Percentiles rank a stretch among this genome's conserved stretches.
Conservation (phyloP, 2,113 vertebrate species). For the Cyprinodon tularosa region DNA sequence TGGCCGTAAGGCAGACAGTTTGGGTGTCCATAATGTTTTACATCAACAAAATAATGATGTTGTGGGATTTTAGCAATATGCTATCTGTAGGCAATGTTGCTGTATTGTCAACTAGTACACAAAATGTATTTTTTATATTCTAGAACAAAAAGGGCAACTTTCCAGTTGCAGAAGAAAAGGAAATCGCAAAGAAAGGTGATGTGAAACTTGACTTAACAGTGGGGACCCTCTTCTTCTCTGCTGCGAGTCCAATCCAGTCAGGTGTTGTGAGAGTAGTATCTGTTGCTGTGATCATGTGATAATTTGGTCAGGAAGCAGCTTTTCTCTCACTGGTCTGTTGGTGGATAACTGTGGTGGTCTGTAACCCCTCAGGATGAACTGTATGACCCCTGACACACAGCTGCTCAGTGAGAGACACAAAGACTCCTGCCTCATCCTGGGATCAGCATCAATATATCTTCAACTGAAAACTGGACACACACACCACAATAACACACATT, state of each 20-base stretch:
- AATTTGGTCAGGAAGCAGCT: neutral
- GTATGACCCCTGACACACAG: constrained; percentile 31
- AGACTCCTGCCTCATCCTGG: constrained; percentile 22
- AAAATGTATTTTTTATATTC: neutral
- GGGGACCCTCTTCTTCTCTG: neutral
- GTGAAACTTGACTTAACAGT: neutral
- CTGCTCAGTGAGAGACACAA: constrained; percentile 25
- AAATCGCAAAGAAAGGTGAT: neutral
- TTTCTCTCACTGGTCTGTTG: constrained; percentile 4
- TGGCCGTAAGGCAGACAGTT: neutral
- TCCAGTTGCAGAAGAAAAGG: neutral
- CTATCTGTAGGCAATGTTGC: neutral
- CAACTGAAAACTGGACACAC: constrained; percentile 20
- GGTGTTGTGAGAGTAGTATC: neutral
- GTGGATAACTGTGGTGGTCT: constrained; percentile 3
- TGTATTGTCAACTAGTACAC: neutral
- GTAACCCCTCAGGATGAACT: constrained; percentile 33
- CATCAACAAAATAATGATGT: neutral
- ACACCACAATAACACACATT: constrained; percentile 17
- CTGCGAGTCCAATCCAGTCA: neutral
- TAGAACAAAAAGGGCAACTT: neutral
- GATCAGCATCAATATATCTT: constrained; percentile 27
- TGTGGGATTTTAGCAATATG: neutral
- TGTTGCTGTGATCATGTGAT: constrained; percentile 4
- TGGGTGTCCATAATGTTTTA: neutral